phyloP scores from a whole-genome alignment of 1,140 invertebrate genomes.

The Apis florea region DNA sequence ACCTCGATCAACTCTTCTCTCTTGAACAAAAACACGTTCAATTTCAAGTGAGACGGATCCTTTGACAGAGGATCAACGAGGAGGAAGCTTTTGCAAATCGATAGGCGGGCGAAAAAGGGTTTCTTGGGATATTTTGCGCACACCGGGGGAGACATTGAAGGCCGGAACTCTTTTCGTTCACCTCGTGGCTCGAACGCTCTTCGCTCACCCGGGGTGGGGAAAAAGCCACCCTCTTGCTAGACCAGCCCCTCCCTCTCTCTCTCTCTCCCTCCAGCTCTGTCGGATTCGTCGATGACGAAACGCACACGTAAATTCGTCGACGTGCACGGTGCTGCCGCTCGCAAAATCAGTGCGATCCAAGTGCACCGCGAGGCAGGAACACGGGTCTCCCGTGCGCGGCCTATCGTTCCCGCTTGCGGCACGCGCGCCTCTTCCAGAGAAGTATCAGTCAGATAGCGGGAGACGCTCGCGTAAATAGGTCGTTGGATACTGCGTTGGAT shows the following conservation, averaged over 20 bases:
- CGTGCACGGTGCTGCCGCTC: conserved; percentile 48
- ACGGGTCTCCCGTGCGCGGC: conserved; percentile 61
- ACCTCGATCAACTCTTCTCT: conserved; percentile 22
- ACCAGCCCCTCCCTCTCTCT: background rate
- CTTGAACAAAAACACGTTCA: conserved; percentile 8
- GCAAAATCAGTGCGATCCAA: conserved; percentile 61
- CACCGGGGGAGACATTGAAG: background rate
- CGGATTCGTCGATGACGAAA: conserved; percentile 63
- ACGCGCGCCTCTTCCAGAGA: conserved; percentile 52
- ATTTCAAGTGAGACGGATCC: conserved; percentile 21
- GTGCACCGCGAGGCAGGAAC: conserved; percentile 62
- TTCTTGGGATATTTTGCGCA: conserved; percentile 29
- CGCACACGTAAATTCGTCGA: conserved; percentile 61
- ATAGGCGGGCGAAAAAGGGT: conserved; percentile 29
- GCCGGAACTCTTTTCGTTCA: conserved; percentile 25
- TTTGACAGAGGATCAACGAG: conserved; percentile 23
- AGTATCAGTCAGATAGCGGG: conserved; percentile 31
- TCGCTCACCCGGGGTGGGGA: conserved; percentile 31
- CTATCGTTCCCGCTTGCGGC: conserved; percentile 63
- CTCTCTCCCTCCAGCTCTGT: background rate
- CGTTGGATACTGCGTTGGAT: conserved; percentile 28
- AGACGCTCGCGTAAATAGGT: conserved; percentile 57
- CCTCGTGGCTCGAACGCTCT: conserved; percentile 32
- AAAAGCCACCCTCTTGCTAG: conserved; percentile 26
- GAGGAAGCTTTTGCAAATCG: conserved; percentile 24